A percentile compares a stretch with the other conserved stretches of the same genome.
These are phyloP conservation scores for Mustelus asterias DNA, from an alignment of 2,113 vertebrate species.

Conservation along the genomic window DNA sequence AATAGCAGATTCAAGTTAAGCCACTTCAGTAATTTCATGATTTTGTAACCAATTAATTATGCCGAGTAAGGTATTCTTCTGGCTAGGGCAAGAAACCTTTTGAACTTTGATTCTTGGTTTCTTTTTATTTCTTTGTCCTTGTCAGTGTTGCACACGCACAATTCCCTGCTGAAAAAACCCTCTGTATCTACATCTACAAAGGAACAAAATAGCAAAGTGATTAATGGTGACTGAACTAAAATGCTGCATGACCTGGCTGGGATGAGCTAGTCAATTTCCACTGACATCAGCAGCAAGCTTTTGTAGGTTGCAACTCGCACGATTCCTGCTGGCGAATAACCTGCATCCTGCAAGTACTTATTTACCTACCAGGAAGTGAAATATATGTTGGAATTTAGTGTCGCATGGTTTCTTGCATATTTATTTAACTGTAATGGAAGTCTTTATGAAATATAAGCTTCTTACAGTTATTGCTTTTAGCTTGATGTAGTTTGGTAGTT, in stretches of 20 bases:
- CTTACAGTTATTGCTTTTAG: not conserved
- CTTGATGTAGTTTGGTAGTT: not conserved
- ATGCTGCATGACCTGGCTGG: slow-evolving; percentile 31
- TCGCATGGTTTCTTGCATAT: not conserved
- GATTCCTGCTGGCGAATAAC: not conserved
- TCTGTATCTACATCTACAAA: slow-evolving; percentile 27
- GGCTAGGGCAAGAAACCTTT: slow-evolving; percentile 14
- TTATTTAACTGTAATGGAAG: slow-evolving; percentile 11
- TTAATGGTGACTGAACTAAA: slow-evolving; percentile 33
- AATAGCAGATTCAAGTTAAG: slow-evolving; percentile 24
- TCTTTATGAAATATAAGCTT: slow-evolving; percentile 17
- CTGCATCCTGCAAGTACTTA: not conserved
- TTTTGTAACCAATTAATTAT: slow-evolving; percentile 29
- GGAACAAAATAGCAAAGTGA: slow-evolving; percentile 27
- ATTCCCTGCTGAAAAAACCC: slow-evolving; percentile 32
- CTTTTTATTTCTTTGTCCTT: slow-evolving; percentile 35
- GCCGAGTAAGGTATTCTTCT: not conserved
- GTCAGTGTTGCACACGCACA: slow-evolving; percentile 23
- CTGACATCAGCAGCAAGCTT: slow-evolving; percentile 7
- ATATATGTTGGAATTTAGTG: slow-evolving; percentile 1
- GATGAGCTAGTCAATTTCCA: slow-evolving; percentile 32
- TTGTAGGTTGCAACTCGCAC: not conserved
- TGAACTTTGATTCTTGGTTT: slow-evolving; percentile 23
- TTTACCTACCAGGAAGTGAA: not conserved
- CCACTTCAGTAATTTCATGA: not conserved